Evolutionary conservation across 64 coral and sea anemone species (phyloP).

Genomic region (Pocillopora verrucosa): DNA sequence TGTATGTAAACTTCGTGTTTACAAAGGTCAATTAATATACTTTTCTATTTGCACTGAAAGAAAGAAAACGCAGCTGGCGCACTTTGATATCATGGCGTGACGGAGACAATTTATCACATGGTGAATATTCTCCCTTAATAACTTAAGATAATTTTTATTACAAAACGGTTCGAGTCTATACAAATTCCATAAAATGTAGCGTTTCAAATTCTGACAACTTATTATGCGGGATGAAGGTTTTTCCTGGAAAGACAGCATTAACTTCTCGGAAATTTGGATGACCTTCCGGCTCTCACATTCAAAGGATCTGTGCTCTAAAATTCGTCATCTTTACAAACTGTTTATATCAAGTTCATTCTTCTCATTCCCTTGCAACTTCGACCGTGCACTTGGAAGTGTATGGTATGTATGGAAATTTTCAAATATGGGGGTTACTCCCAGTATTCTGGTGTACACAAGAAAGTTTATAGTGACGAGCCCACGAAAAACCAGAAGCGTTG

Average conservation of each 20-base stretch:
- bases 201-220: not conserved
- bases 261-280: not conserved
- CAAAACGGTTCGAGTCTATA: not conserved
- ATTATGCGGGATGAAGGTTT: not conserved
- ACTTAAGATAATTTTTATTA: too few relatives aligned
- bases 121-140: too few relatives aligned
- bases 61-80: not conserved
- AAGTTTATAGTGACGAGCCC: too few relatives aligned
- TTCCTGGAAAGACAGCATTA: not conserved
- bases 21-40: constrained; percentile 3
- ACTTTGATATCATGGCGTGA: not conserved
- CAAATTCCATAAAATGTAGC: not conserved
- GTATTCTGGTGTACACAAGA: too few relatives aligned
- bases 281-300: too few relatives aligned
- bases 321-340: not conserved
- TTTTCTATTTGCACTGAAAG: not conserved
- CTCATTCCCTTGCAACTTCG: too few relatives aligned
- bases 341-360: too few relatives aligned
- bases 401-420: too few relatives aligned
- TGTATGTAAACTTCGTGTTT: not conserved
- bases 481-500: too few relatives aligned
- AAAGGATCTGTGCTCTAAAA: not conserved
- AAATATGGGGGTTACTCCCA: too few relatives aligned
- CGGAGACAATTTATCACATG: not conserved
- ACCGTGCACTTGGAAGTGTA: too few relatives aligned